phyloP scores from a whole-genome alignment of 1,140 invertebrate species.

The Tyrophagus putrescentiae region DNA sequence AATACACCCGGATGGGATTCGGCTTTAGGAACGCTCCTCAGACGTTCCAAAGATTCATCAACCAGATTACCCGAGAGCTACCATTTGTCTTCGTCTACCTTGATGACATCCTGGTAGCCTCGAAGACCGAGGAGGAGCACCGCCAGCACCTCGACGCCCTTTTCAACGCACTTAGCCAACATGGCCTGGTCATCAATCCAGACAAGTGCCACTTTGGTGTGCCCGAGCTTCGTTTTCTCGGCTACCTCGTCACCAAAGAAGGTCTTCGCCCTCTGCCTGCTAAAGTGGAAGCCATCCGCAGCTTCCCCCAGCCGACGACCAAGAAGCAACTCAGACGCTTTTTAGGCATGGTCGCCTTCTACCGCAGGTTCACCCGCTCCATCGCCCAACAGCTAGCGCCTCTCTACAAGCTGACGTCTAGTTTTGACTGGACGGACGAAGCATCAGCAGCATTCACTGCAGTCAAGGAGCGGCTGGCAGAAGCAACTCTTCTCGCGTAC shows the following conservation, averaged over 20 bases:
- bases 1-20: conserved; percentile 30
- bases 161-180: background rate
- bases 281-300: conserved; percentile 28
- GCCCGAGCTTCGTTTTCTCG: conserved; percentile 18
- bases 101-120: no score
- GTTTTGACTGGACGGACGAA: background rate
- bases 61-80: background rate
- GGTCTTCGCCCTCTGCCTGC: background rate
- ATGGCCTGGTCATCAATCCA: conserved; percentile 12
- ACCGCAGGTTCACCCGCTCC: conserved; percentile 16
- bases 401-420: background rate
- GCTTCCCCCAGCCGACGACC: conserved; percentile 30
- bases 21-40: conserved; percentile 31
- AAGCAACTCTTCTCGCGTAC: conserved; percentile 17
- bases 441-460: background rate
- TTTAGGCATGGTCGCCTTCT: conserved; percentile 31
- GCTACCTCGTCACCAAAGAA: conserved; percentile 18
- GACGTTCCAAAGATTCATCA: background rate
- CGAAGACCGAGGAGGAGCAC: conserved; percentile 16
- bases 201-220: conserved; percentile 22
- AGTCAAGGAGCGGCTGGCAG: background rate
- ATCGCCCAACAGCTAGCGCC: background rate
- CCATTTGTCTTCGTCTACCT: background rate
- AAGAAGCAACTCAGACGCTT: conserved; percentile 31
- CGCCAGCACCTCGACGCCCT: background rate